phyloP scores from a whole-genome alignment of 2,113 vertebrate species.

The Bucco capensis region DNA sequence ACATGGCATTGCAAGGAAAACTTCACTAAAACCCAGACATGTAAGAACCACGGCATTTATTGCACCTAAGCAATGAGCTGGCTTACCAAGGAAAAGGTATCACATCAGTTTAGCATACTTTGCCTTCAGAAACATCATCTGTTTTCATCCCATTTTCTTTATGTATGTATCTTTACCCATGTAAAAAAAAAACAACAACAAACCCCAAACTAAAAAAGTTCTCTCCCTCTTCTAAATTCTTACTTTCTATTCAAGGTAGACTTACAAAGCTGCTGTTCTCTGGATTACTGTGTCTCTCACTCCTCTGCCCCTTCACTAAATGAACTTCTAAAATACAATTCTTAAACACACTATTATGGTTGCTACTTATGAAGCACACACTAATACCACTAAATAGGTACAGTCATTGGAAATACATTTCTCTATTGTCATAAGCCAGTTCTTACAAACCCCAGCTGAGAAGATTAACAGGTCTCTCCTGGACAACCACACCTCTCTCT shows the following conservation, averaged over 20 bases:
- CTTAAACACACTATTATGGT: background rate
- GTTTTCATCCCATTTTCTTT: background rate
- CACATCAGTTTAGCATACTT: background rate
- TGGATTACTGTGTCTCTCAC: background rate
- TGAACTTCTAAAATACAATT: background rate
- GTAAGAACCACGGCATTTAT: background rate
- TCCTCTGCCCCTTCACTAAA: background rate
- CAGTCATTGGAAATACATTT: background rate
- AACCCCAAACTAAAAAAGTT: fast-evolving
- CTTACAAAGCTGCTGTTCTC: background rate
- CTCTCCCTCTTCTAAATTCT: background rate
- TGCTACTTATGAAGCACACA: background rate
- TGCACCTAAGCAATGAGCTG: background rate
- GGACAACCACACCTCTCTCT: background rate
- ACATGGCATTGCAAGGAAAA: fast-evolving
- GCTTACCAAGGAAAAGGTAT: background rate
- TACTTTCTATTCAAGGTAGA: background rate
- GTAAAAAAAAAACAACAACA: background rate
- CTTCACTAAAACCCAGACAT: background rate
- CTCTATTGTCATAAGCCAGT: background rate
- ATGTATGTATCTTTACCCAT: background rate
- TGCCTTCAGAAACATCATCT: background rate
- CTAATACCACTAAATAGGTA: background rate
- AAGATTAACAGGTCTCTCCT: background rate
- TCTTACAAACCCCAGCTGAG: background rate